Conservation (phyloP, 2,113 vertebrate genomes). For the Perca schrenkii region DNA sequence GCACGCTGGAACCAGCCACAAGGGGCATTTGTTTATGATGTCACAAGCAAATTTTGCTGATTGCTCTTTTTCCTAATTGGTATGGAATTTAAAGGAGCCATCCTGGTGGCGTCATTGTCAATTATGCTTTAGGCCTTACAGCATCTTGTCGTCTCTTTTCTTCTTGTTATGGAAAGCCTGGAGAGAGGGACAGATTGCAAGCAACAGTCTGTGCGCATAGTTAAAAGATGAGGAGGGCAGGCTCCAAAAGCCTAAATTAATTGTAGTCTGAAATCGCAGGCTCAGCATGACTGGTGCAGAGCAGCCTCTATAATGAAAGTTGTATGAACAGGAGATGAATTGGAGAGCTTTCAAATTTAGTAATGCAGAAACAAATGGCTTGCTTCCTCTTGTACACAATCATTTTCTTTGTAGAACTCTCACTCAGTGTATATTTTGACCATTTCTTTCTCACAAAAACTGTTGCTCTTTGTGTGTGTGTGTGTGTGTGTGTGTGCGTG, state of each 20-base stretch:
- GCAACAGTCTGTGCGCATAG: slow-evolving; percentile 51
- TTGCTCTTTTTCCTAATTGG: slow-evolving; percentile 75
- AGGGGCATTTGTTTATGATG: slow-evolving; percentile 59
- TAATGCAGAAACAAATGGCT: slow-evolving; percentile 56
- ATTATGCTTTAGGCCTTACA: slow-evolving; percentile 69
- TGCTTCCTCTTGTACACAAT: slow-evolving; percentile 37
- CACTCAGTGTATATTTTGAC: slow-evolving; percentile 37
- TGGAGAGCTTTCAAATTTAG: slow-evolving; percentile 53
- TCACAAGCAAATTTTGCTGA: slow-evolving; percentile 68
- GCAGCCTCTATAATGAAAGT: slow-evolving; percentile 52
- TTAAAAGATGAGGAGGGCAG: slow-evolving; percentile 61
- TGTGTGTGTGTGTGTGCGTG: neutral
- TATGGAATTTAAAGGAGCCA: slow-evolving; percentile 63
- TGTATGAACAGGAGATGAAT: slow-evolving; percentile 58
- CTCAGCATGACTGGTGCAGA: slow-evolving; percentile 57
- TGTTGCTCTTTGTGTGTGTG: slow-evolving; percentile 24
- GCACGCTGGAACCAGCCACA: slow-evolving; percentile 35
- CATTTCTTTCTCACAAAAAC: slow-evolving; percentile 36
- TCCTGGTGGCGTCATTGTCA: slow-evolving; percentile 65
- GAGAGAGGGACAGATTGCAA: slow-evolving; percentile 66
- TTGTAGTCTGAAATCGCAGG: slow-evolving; percentile 65
- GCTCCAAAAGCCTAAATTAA: slow-evolving; percentile 62
- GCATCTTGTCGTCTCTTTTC: slow-evolving; percentile 40
- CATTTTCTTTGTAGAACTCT: slow-evolving; percentile 23
- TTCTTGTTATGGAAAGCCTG: slow-evolving; percentile 49